Evolutionary conservation across 2,888 invertebrate species (phyloP), one percentile per base, ranked within the genome.

Genomic region (Tetragnatha montana): DNA sequence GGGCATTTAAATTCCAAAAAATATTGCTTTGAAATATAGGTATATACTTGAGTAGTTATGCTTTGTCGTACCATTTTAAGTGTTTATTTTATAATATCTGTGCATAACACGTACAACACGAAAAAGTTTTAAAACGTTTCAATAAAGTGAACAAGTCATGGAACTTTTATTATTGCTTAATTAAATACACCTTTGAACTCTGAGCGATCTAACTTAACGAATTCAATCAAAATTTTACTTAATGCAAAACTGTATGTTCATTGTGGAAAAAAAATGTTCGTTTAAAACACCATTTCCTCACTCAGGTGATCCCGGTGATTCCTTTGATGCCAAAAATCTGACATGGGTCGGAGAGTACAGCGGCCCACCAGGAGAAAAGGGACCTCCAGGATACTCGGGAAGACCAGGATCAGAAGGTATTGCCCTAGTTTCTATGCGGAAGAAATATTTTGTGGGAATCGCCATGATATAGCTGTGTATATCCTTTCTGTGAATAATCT

Each of bases 351-450:
- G 87, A 83, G 79, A 79, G 50, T 87, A 87, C 47, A 75, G 80
- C 17, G 90, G 90, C 50, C 81, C 76, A 70, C 69, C 92, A 8
- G 96, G 96, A 14, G 93, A 92, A 51, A 92, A 92, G 78, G 96
- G 96, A 19, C 92, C 93, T 79, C 89, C 92, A 8, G 95, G 95
- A 74, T 93, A 93, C n/a, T 93, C 95, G 21, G 90, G 90, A 71
- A 70, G 83, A 71, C 80, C 87, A 22, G 90, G 90, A 6, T 69
- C 49, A 69, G 80, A 83, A 80, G 90, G 90, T 87, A 69, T 73
- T 22, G 10, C 0, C 14, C n/a, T 17, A 35, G 19, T 49, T 35
- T 60, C 60, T 6, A 60, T 60, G 12, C 3, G 1, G 35, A 35
- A 35, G 35, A 35, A 35, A 60, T 60, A 60, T 60, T 8, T 60